Evolutionary conservation across 2,888 invertebrate genomes (phyloP), one percentile per base, ranked within the genome.

Genomic region (Neoascia interrupta): DNA sequence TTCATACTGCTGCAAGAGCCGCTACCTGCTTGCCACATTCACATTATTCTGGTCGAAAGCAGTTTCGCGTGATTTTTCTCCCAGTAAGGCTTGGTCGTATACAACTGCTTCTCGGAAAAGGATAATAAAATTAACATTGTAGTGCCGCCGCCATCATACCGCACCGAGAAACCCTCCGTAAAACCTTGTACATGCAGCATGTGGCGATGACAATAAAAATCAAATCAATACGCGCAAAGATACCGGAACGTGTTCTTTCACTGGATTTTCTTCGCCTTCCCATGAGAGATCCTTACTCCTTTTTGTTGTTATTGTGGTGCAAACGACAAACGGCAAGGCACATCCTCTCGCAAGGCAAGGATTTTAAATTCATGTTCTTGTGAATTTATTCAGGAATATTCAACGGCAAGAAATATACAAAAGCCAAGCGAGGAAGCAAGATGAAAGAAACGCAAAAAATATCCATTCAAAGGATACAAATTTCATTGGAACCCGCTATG

Each of bases 191-290:
- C 61, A 66, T 74, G 60, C 60, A 54, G 69, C 69, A 61, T 79
- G 61, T 56, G 61, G 61, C 66, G 72, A 56, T 45, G 61, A 73
- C 66, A 79, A 79, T 73, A 79, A 79, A 79, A 73, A 73, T 79
- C 79, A 79, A 73, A 79, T 79, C 79, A 79, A 79, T 79, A 73
- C 54, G 34, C 76, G 72, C 47, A 26, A 39, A 79, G 73, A 73
- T 79, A 79, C 60, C 64, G 23, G 53, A 61, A 73, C 79, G 66
- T 66, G 73, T 47, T 34, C 43, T 34, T 39, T 49, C 34, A 6
- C 54, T 31, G 19, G 23, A 26, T 19, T 28, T 36, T 28, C 61
- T 26, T 58, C 23, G 19, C 8, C 49, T 28, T 41, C 15, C 34
- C 21, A 5, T n/a, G 4, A 10, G 18, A 63, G 10, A 58, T 43